Conservation (phyloP, 2,888 invertebrate species). For the Chironomus riparius region DNA sequence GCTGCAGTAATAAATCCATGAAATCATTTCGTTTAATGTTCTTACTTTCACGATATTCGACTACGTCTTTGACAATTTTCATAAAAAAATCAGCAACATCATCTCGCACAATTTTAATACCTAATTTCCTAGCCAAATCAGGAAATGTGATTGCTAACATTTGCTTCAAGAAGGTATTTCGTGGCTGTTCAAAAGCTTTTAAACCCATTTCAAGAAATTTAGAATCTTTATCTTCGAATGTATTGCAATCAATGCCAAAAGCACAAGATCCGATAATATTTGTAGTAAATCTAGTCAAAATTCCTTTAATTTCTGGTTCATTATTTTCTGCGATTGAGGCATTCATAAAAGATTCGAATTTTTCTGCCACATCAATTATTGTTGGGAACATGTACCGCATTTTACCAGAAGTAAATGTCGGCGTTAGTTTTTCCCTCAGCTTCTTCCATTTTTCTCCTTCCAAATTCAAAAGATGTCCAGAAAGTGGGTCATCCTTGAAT, state of each 20-base stretch:
- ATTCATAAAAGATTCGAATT: slow-evolving; percentile 1
- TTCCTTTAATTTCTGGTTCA: slow-evolving; percentile 27
- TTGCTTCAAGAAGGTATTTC: slow-evolving; percentile 13
- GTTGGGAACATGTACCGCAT: slow-evolving; percentile 28
- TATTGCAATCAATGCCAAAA: slow-evolving; percentile 41
- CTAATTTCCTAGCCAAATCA: slow-evolving; percentile 20
- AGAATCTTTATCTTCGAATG: slow-evolving; percentile 37
- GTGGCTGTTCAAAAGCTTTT: slow-evolving; percentile 20
- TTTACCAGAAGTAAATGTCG: slow-evolving; percentile 34
- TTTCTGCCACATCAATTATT: not conserved
- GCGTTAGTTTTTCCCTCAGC: slow-evolving; percentile 34
- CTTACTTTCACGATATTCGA: slow-evolving; percentile 44
- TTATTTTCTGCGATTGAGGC: not conserved
- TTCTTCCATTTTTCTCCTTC: slow-evolving; percentile 41
- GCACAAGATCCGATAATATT: slow-evolving; percentile 35
- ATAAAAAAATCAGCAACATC: slow-evolving; percentile 43
- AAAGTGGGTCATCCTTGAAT: slow-evolving; percentile 37
- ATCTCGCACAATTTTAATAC: slow-evolving; percentile 3
- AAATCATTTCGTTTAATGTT: slow-evolving; percentile 48
- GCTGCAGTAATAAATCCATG: slow-evolving; percentile 44
- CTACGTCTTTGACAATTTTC: slow-evolving; percentile 43
- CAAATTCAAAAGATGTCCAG: slow-evolving; percentile 40
- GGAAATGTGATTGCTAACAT: slow-evolving; percentile 9
- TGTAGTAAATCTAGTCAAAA: slow-evolving; percentile 30
- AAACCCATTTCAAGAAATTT: slow-evolving; percentile 34